phyloP scores from a whole-genome alignment of 2,113 vertebrate genomes.

The Antechinus stuartii region DNA sequence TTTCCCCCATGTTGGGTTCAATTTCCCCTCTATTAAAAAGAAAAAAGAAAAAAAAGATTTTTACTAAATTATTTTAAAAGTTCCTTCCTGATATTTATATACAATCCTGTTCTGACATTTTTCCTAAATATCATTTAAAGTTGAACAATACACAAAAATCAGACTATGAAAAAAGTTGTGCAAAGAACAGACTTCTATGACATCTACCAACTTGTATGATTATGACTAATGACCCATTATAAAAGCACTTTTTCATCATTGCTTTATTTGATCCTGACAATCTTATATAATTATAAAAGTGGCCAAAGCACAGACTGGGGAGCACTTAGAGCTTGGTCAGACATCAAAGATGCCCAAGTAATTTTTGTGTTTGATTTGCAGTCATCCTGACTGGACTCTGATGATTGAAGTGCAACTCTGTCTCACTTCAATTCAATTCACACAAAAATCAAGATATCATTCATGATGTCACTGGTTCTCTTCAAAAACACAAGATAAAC shows the following conservation, averaged over 20 bases:
- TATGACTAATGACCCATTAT: not conserved
- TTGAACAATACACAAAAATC: not conserved
- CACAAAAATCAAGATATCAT: not conserved
- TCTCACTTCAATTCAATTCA: not conserved
- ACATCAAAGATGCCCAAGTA: too few species aligned
- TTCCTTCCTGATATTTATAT: not conserved
- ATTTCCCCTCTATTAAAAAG: not conserved
- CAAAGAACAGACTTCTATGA: not conserved
- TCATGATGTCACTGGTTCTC: not conserved
- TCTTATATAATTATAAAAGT: not conserved
- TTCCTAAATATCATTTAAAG: not conserved
- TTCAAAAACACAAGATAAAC: not conserved
- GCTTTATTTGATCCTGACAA: not conserved
- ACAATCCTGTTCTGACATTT: not conserved
- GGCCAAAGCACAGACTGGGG: too few species aligned
- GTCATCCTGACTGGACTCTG: too few species aligned
- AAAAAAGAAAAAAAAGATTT: not conserved
- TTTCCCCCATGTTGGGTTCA: not conserved
- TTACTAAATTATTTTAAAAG: not conserved
- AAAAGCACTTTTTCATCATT: not conserved
- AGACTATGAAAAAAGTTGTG: not conserved
- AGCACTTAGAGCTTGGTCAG: too few species aligned
- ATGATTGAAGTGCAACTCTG: not conserved
- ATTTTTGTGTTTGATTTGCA: too few species aligned
- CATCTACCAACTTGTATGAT: not conserved